These are phyloP conservation scores for Agonum fuliginosum DNA, from an alignment of 2,888 invertebrate species.

Conservation along the genomic window DNA sequence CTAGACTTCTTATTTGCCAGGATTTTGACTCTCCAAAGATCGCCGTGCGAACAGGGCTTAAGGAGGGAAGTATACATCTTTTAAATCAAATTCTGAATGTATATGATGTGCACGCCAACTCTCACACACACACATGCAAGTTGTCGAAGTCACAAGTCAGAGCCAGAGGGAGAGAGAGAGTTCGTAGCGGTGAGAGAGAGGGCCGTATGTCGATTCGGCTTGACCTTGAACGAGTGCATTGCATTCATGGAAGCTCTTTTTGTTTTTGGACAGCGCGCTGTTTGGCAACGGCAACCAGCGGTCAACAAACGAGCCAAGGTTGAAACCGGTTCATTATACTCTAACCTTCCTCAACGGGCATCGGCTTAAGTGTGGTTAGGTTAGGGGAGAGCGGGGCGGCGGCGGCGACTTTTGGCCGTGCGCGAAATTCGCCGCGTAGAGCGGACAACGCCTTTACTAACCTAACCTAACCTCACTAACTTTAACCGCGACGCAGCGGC, in stretches of 20 bases:
- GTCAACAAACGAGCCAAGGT: slow-evolving; percentile 73
- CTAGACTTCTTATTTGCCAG: too few relatives aligned
- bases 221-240: slow-evolving; percentile 74
- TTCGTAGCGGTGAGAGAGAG: not conserved
- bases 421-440: slow-evolving; percentile 35
- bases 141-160: not conserved
- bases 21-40: too few relatives aligned
- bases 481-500: not conserved
- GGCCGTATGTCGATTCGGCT: slow-evolving; percentile 59
- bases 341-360: slow-evolving; percentile 67
- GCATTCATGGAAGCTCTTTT: slow-evolving; percentile 70
- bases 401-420: slow-evolving; percentile 39
- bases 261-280: slow-evolving; percentile 70
- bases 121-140: slow-evolving; percentile 27
- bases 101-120: too few relatives aligned
- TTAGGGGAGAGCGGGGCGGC: slow-evolving; percentile 49
- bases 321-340: slow-evolving; percentile 68
- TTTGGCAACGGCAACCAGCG: slow-evolving; percentile 72
- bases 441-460: slow-evolving; percentile 39
- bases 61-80: too few relatives aligned
- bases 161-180: not conserved
- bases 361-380: slow-evolving; percentile 62
- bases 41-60: too few relatives aligned
- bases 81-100: too few relatives aligned
- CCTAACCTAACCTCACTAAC: slow-evolving; percentile 14